Conservation (phyloP, 2,888 invertebrate genomes). For the Andrena fulva region DNA sequence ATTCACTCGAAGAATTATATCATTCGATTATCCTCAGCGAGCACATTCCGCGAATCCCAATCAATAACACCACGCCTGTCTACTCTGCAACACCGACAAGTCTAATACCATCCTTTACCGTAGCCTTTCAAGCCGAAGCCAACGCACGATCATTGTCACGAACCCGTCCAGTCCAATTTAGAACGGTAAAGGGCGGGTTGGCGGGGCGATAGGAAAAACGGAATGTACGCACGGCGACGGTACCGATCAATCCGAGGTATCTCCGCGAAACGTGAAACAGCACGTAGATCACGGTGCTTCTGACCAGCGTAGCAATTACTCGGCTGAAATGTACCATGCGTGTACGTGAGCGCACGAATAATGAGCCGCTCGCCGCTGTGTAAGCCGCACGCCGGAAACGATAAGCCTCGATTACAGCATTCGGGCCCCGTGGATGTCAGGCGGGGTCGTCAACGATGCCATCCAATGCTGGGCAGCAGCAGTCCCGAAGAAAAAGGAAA, state of each 20-base stretch:
- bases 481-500: constrained; percentile 1
- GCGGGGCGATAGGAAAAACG: not conserved
- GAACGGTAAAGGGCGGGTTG: not conserved
- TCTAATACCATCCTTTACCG: not conserved
- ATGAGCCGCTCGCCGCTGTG: constrained; percentile 61
- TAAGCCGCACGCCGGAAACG: constrained; percentile 47
- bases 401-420: constrained; percentile 35
- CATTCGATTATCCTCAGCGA: not conserved
- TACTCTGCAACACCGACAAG: no score
- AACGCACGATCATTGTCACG: not conserved
- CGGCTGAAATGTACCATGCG: constrained; percentile 48
- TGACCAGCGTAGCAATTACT: constrained; percentile 62
- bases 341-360: constrained; percentile 68
- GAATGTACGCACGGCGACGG: not conserved
- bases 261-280: constrained; percentile 20
- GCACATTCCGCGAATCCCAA: not conserved
- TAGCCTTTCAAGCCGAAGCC: not conserved
- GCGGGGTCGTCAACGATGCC: constrained; percentile 9
- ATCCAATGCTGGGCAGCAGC: not conserved
- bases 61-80: no score
- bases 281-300: constrained; percentile 34
- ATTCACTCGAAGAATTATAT: not conserved
- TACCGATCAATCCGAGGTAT: constrained; percentile 5
- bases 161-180: not conserved
- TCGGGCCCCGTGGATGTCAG: constrained; percentile 21